These are phyloP conservation scores for Parazoanthus atlanticus DNA, from an alignment of 92 coral and sea anemone species.

Conservation along the genomic window DNA sequence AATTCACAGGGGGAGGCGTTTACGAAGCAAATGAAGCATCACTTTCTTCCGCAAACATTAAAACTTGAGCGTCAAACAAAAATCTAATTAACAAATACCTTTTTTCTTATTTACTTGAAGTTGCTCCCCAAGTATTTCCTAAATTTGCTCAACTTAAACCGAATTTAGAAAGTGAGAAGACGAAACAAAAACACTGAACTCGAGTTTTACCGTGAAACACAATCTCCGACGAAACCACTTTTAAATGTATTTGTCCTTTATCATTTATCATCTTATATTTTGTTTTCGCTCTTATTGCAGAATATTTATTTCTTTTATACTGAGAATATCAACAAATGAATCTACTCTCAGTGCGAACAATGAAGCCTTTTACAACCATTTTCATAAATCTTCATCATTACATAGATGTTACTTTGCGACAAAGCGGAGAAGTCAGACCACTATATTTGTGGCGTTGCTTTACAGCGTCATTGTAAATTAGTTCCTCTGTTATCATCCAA, in stretches of 20 bases:
- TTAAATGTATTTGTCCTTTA: neutral
- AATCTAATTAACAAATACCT: neutral
- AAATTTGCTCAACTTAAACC: neutral
- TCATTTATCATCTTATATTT: neutral
- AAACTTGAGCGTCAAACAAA: neutral
- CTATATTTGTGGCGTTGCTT: neutral
- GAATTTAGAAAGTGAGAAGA: neutral
- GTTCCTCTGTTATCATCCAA: neutral
- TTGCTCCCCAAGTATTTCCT: neutral
- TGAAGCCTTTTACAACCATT: neutral
- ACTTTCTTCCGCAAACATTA: neutral
- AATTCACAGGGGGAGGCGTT: slow-evolving; percentile 3
- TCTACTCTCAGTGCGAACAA: neutral
- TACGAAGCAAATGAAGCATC: neutral
- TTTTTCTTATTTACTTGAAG: slow-evolving; percentile 1
- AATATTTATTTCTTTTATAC: neutral
- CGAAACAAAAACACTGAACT: neutral
- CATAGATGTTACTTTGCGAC: neutral
- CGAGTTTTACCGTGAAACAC: neutral
- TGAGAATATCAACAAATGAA: neutral
- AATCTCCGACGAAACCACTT: no score
- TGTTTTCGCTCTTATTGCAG: neutral
- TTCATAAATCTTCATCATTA: neutral
- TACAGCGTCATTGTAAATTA: neutral
- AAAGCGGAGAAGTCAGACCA: neutral